Conservation (phyloP, 2,888 invertebrate genomes). For the Prenolepis imparis region DNA sequence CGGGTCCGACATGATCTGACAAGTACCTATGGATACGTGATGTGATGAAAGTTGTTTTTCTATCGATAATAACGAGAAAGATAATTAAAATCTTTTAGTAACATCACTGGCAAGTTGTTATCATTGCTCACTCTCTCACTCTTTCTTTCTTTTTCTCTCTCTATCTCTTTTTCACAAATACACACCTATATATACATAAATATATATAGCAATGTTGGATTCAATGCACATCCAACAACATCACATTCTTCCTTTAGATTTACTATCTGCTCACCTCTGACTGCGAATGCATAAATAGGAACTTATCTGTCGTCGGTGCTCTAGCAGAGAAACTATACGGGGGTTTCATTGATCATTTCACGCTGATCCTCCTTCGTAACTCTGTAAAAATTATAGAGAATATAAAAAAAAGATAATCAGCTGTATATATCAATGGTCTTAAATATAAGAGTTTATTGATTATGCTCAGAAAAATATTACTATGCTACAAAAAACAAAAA, state of each 20-base stretch:
- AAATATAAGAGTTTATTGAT: slow-evolving; percentile 15
- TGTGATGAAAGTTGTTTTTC: slow-evolving; percentile 82
- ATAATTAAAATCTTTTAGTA: slow-evolving; percentile 79
- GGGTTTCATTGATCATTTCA: neutral
- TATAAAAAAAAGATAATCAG: slow-evolving; percentile 23
- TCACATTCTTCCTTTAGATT: slow-evolving; percentile 41
- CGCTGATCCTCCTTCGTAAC: slow-evolving; percentile 12
- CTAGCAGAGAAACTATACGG: slow-evolving; percentile 32
- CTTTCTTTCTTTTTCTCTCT: slow-evolving; percentile 31
- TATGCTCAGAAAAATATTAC: slow-evolving; percentile 21
- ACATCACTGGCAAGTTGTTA: slow-evolving; percentile 70
- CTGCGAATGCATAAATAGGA: slow-evolving; percentile 11
- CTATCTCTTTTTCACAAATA: slow-evolving; percentile 24
- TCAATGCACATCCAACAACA: slow-evolving; percentile 30
- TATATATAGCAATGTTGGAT: slow-evolving; percentile 20
- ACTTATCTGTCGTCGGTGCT: slow-evolving; percentile 45
- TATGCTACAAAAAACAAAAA: neutral
- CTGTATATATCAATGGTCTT: neutral
- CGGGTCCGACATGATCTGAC: slow-evolving; percentile 68
- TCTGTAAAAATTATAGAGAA: slow-evolving; percentile 44
- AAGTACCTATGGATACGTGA: slow-evolving; percentile 77
- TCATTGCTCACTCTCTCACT: slow-evolving; percentile 63
- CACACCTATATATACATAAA: neutral
- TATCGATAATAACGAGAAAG: slow-evolving; percentile 61
- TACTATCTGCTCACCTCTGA: slow-evolving; percentile 19